phyloP scores from a whole-genome alignment of 2,113 vertebrate species.

The Callipepla squamata region DNA sequence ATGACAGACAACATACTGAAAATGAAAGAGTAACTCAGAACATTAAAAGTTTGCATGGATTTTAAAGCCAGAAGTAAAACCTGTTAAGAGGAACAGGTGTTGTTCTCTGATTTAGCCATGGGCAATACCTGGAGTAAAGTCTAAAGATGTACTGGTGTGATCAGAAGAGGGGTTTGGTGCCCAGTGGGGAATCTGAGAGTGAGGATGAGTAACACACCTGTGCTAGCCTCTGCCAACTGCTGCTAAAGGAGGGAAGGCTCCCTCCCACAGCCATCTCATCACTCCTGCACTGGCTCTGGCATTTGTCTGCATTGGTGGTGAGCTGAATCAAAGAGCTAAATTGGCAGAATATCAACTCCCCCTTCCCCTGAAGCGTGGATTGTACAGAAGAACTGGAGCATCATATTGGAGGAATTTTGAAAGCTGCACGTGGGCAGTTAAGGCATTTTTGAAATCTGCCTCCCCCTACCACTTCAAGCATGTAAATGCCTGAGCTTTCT shows the following conservation, averaged over 20 bases:
- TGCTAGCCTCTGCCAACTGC: neutral
- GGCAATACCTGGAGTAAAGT: neutral
- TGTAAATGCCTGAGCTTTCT: neutral
- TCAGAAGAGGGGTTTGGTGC: neutral
- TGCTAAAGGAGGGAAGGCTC: neutral
- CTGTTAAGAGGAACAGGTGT: neutral
- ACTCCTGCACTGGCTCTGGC: neutral
- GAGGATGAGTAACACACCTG: neutral
- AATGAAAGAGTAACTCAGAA: neutral
- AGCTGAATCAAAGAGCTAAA: neutral
- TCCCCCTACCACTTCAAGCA: neutral
- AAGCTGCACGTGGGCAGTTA: slow-evolving; percentile 11
- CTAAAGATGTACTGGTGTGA: neutral
- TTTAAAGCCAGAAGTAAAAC: slow-evolving; percentile 15
- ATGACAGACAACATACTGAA: neutral
- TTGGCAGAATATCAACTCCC: neutral
- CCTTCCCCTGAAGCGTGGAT: neutral
- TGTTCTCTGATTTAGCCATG: neutral
- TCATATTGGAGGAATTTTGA: neutral
- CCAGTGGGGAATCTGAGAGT: neutral
- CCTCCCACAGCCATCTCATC: neutral
- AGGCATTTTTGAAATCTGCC: slow-evolving; percentile 2
- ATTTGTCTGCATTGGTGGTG: neutral
- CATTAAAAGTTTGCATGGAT: neutral
- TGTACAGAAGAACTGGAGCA: neutral